Evolutionary conservation across 2,888 invertebrate genomes (phyloP).

Genomic region (Vanessa cardui): DNA sequence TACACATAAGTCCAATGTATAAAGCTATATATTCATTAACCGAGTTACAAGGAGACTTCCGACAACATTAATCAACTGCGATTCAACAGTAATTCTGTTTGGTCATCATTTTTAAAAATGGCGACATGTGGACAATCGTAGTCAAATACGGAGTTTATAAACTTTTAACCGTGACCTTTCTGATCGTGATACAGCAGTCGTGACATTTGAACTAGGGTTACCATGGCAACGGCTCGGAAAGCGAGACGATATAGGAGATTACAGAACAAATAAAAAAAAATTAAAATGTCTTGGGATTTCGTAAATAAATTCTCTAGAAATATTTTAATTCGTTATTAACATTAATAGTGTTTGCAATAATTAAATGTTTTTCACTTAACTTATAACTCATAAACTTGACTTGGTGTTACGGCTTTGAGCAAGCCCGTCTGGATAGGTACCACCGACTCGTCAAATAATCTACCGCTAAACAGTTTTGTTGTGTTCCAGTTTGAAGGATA

Average conservation of each 20-base stretch:
- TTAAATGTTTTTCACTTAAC: too few relatives aligned
- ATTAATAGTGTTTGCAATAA: too few relatives aligned
- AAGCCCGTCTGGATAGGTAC: too few relatives aligned
- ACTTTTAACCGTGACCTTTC: constrained; percentile 68
- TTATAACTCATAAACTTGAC: neutral
- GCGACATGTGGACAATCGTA: constrained; percentile 22
- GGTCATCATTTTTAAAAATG: constrained; percentile 27
- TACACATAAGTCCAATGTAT: constrained; percentile 11
- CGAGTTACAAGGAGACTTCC: neutral
- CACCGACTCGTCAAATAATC: too few relatives aligned
- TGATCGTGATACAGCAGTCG: constrained; percentile 70
- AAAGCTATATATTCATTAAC: neutral
- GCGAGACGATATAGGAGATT: too few relatives aligned
- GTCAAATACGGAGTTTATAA: neutral
- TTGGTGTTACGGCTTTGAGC: too few relatives aligned
- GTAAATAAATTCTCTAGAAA: too few relatives aligned
- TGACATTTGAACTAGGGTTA: constrained; percentile 69
- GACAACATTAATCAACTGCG: constrained; percentile 5
- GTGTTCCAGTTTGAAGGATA: too few relatives aligned
- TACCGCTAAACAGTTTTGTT: too few relatives aligned
- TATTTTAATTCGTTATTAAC: too few relatives aligned
- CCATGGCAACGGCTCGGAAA: neutral
- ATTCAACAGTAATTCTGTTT: constrained; percentile 6
- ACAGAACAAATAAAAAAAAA: too few relatives aligned
- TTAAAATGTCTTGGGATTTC: too few relatives aligned